Base-by-base conservation (phyloP, 2,888 invertebrate genomes). In the Ceramica pisi region DNA sequence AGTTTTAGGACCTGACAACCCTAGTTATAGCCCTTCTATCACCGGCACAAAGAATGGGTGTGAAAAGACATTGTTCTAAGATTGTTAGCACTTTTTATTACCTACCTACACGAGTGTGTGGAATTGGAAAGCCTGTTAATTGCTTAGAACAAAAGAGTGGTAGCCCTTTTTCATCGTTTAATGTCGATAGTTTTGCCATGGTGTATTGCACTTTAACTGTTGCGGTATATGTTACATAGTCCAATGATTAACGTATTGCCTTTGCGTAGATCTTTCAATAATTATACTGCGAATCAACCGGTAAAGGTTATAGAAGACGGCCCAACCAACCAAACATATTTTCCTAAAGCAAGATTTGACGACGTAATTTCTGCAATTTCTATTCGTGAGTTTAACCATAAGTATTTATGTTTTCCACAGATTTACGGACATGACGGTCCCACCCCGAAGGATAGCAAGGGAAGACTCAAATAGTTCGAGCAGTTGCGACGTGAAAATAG, bases 381-480 rank as follows among this genome's bases (percentile, higher is more conserved):
- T 38, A n/a, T 67, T 7, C 8, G 21, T 10, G 0, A 8, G 50
- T 57, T n/a, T 46, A 51, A 46, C 2, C 10, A 21, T 16, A 1
- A n/a, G 2, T 19, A 26, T 53, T 3, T 35, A n/a, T 59, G 9
- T 0, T 53, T 9, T 70, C 81, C 82, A 6, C 87, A 95, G 95
- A 84, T 92, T 92, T 80, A 88, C 94, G 51, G 95, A 95, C 53
- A 88, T 89, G 35, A 70, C 92, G 0, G 91, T 83, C 3, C 92
- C 92, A 8, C 90, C 91, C 0, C 88, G 92, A 12, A 89, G 90
- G 68, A 87, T 95, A 84, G 92, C 85, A n/a, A 83, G 94, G 26
- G 92, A 94, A 81, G 94, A 95, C 80, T 95, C 95, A 0, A 94
- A 91, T 85, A 94, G 94, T 66, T 95, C 94, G 0, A 93, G 91